These are phyloP conservation scores for Ashinkailepas kermadecensis DNA, from an alignment of 2,888 invertebrate species.

Conservation along the genomic window DNA sequence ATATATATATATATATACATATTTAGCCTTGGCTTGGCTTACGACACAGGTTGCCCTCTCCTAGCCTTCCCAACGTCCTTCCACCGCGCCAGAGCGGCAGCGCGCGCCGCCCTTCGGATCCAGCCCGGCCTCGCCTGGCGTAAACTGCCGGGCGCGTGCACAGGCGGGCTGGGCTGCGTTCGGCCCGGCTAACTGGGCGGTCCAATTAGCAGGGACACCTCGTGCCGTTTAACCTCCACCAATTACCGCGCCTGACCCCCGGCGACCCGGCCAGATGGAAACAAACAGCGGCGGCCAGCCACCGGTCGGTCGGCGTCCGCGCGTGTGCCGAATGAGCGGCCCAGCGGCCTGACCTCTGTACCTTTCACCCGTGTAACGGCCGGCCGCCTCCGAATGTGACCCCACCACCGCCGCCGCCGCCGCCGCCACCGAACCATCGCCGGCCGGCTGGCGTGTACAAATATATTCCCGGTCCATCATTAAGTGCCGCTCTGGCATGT, in stretches of 20 bases:
- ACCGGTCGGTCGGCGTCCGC: not conserved
- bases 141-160: too few relatives aligned
- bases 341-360: constrained; percentile 11
- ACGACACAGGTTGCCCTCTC: too few relatives aligned
- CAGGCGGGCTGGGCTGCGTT: too few relatives aligned
- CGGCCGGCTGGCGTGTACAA: not conserved
- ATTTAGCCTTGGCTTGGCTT: too few relatives aligned
- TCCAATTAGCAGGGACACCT: not conserved
- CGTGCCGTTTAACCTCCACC: not conserved
- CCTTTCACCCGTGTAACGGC: constrained; percentile 6
- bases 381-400: not conserved
- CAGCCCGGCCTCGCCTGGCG: too few relatives aligned
- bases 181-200: too few relatives aligned
- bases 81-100: too few relatives aligned
- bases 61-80: too few relatives aligned
- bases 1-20: too few relatives aligned
- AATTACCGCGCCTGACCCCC: not conserved
- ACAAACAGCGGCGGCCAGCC: not conserved
- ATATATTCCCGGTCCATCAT: constrained; percentile 13
- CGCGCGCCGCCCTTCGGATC: too few relatives aligned
- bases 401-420: not conserved
- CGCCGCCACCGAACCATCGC: not conserved
- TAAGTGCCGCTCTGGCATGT: constrained; percentile 20
- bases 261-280: not conserved
- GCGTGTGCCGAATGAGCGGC: constrained; percentile 1